Conservation (phyloP, 2,113 vertebrate genomes). For the Datnioides undecimradiatus region DNA sequence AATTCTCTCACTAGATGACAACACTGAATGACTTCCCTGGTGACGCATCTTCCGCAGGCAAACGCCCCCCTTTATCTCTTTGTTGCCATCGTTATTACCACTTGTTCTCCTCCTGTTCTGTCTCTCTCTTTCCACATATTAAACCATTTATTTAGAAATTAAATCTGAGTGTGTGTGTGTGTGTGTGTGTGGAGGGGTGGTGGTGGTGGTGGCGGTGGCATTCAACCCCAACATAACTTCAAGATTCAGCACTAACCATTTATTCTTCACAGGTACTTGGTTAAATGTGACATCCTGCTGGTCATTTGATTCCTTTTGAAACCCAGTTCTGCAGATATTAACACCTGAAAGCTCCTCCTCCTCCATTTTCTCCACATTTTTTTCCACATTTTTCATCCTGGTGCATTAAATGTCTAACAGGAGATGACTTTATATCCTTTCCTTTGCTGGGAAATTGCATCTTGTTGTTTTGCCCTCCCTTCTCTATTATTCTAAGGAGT, state of each 20-base stretch:
- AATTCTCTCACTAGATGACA: not conserved
- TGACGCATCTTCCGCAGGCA: not conserved
- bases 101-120: not conserved
- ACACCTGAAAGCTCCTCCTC: not conserved
- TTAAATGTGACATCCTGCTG: not conserved
- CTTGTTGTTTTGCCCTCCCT: constrained; percentile 6
- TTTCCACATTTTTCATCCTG: not conserved
- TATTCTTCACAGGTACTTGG: no score
- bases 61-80: not conserved
- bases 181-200: no score
- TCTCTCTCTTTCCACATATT: not conserved
- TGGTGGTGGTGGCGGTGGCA: no score
- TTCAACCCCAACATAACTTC: no score
- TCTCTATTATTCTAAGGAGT: constrained; percentile 31
- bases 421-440: not conserved
- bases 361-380: no score
- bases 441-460: not conserved
- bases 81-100: not conserved
- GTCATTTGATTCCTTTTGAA: no score
- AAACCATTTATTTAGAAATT: not conserved
- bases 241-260: not conserved
- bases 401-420: not conserved
- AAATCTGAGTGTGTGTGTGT: no score
- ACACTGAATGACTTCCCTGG: not conserved
- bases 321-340: not conserved